Base-by-base conservation (phyloP, 2,888 invertebrate species). In the Phaonia tiefii region DNA sequence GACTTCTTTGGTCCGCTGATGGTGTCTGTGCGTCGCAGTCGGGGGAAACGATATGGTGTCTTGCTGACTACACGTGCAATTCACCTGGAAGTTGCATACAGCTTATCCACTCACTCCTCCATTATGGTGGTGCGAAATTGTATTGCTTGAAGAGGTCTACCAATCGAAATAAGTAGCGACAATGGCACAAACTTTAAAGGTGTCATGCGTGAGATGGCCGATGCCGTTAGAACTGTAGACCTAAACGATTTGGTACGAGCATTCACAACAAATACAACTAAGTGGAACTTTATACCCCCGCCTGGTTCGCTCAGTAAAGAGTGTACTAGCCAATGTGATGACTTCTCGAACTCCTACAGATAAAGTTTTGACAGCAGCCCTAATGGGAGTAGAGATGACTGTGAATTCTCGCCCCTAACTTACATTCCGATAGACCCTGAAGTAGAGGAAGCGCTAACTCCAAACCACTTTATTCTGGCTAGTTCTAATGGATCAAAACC, bases 131-230 rank as follows among this genome's bases (percentile, higher is more conserved):
- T 82, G n/a, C 76, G 58, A 10, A 73, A 79, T 17, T 83, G 79
- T 25, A 81, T 82, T n/a, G 67, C 83, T 1, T 37, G 83, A 17
- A 37, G 83, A 58, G 83, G 83, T 17, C 15, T 54, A 5, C 80
- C 83, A 0, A 2, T 58, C 3, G 77, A 84, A 31, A 56, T 83
- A 20, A 75, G 80, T 17, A 79, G 76, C 3, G 84, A 84, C 49
- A 83, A 84, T 44, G 84, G 83, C n/a, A 82, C 81, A 3, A 85
- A 84, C 46, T 81, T 84, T 26, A 74, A 54, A 20, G 78, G 73
- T 1, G 66, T 81, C 11, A 75, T 81, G 15, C 74, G 75, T 22
- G 80, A 84, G 39, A 67, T 83, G 42, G 49, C 46, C 13, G 80
- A 75, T 15, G 79, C 72, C 1, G 74, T 66, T 20, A 1, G 39